Evolutionary conservation across 92 coral and sea anemone species (phyloP).

Genomic region (Palythoa grandis): DNA sequence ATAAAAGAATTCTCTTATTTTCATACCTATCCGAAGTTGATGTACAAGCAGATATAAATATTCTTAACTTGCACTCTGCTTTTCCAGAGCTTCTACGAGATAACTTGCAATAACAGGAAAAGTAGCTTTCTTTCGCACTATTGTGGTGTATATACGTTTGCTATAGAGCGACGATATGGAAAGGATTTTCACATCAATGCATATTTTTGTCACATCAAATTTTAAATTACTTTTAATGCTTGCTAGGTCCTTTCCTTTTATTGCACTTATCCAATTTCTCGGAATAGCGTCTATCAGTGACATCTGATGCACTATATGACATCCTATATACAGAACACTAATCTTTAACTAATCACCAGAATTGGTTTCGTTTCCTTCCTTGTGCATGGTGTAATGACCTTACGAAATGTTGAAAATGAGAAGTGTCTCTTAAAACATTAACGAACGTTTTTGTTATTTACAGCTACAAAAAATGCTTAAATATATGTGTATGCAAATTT

Average conservation of each 20-base stretch:
- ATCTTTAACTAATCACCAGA: no score
- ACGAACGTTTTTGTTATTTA: no score
- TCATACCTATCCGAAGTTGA: background rate
- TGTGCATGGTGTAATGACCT: no score
- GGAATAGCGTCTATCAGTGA: background rate
- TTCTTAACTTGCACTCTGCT: background rate
- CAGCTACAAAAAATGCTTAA: no score
- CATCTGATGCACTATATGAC: no score
- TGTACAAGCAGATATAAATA: background rate
- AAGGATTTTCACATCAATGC: background rate
- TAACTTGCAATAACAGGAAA: background rate
- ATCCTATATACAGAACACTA: no score
- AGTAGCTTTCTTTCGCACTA: background rate
- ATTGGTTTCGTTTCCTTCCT: no score
- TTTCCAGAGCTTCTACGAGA: background rate
- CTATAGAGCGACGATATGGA: background rate
- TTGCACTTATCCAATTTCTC: background rate
- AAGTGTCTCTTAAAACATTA: no score
- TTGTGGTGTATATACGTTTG: background rate
- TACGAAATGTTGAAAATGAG: no score
- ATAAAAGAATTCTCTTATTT: constrained; percentile 5
- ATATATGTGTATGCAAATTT: no score
- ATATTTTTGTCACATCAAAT: constrained; percentile 6
- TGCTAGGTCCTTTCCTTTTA: constrained; percentile 5
- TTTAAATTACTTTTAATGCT: background rate